These are phyloP conservation scores for Mycalesis mineus DNA, from an alignment of 2,888 invertebrate genomes.

Conservation along the genomic window DNA sequence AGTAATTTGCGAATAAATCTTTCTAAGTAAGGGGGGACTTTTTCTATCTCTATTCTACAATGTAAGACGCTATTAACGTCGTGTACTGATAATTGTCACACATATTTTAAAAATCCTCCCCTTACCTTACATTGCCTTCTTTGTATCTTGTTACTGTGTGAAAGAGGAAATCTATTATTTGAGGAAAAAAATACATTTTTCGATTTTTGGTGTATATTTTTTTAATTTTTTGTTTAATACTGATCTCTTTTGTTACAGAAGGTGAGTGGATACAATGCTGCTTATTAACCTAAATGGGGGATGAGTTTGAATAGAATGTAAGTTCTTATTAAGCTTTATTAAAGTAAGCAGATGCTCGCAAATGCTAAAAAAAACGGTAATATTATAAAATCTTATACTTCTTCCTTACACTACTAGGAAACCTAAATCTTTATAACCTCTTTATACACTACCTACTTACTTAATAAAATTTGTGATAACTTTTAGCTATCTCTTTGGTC, in stretches of 20 bases:
- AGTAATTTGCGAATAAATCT: conserved; percentile 79
- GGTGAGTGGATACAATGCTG: conserved; percentile 55
- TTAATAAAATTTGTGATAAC: too few species aligned
- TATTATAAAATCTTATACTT: too few species aligned
- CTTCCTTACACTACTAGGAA: too few species aligned
- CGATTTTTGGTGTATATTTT: conserved; percentile 23
- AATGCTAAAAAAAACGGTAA: background rate
- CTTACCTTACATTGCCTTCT: conserved; percentile 35
- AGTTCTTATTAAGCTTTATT: background rate
- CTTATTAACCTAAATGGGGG: conserved; percentile 27
- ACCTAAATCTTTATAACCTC: too few species aligned
- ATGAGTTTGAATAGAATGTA: conserved; percentile 23
- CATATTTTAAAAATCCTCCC: conserved; percentile 71
- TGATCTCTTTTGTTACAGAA: conserved; percentile 66
- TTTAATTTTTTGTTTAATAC: conserved; percentile 46
- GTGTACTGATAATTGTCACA: conserved; percentile 78
- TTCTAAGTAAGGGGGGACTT: conserved; percentile 58
- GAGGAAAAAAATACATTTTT: conserved; percentile 35
- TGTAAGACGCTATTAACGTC: conserved; percentile 76
- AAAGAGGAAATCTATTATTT: conserved; percentile 46
- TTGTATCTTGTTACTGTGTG: conserved; percentile 41
- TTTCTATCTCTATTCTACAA: conserved; percentile 55
- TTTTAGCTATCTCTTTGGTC: too few species aligned
- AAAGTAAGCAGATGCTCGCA: background rate
- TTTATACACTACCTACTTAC: too few species aligned